Evolutionary conservation across 2,888 invertebrate genomes (phyloP).

Genomic region (Lithosia quadra): DNA sequence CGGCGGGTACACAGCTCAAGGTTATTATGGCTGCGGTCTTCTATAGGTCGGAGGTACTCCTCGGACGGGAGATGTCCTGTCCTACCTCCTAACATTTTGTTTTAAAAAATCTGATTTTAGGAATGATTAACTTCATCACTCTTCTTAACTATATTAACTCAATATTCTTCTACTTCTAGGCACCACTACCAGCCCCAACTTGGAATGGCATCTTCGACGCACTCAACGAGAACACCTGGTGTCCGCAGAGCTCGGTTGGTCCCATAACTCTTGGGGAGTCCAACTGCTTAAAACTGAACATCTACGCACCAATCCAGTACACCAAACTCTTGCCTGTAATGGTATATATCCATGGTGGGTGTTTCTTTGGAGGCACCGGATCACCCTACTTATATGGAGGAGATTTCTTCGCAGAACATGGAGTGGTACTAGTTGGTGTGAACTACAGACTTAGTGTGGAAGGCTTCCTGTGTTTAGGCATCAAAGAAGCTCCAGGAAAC

Average conservation of each 20-base stretch:
- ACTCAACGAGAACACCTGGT: conserved; percentile 74
- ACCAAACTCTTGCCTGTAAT: conserved; percentile 83
- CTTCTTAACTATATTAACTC: neutral
- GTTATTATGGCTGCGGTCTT: no score
- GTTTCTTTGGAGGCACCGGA: conserved; percentile 87
- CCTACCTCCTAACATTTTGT: no score
- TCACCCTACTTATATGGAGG: conserved; percentile 87
- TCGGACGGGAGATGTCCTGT: no score
- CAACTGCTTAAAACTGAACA: conserved; percentile 77
- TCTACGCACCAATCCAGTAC: conserved; percentile 67
- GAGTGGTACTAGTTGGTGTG: conserved; percentile 87
- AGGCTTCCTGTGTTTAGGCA: conserved; percentile 89
- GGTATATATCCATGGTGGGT: conserved; percentile 89
- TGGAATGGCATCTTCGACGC: conserved; percentile 80
- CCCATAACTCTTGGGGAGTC: conserved; percentile 67
- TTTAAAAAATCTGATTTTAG: no score
- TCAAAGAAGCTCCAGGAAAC: conserved; percentile 89
- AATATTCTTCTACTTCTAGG: conserved; percentile 64
- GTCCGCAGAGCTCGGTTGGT: conserved; percentile 70
- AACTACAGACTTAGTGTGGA: conserved; percentile 88
- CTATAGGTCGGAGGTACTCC: no score
- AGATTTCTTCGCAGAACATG: conserved; percentile 86
- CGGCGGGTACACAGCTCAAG: no score
- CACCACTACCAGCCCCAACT: conserved; percentile 73
- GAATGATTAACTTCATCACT: neutral